phyloP scores from a whole-genome alignment of 2,888 invertebrate genomes.

The Leptodirus hochenwartii region DNA sequence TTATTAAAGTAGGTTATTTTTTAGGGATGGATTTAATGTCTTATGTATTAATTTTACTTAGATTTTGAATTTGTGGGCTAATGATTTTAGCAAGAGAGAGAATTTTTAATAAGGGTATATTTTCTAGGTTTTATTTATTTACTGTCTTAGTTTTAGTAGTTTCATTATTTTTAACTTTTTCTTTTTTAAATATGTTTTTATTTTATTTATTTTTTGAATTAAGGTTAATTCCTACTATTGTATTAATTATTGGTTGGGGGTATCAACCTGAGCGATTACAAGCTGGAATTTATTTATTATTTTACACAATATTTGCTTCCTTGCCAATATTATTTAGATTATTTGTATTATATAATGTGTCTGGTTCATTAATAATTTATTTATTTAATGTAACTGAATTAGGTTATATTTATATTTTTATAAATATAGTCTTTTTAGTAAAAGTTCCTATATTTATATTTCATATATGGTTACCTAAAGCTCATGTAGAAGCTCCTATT shows the following conservation, averaged over 20 bases:
- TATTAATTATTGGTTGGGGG: slow-evolving; percentile 49
- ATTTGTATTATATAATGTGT: no score
- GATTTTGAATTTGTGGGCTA: slow-evolving; percentile 38
- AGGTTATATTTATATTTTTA: slow-evolving; percentile 26
- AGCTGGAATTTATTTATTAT: slow-evolving; percentile 45
- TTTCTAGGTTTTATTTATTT: slow-evolving; percentile 32
- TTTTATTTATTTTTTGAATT: slow-evolving; percentile 57
- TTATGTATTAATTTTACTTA: slow-evolving; percentile 36
- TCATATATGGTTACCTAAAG: slow-evolving; percentile 54
- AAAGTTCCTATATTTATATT: slow-evolving; percentile 52
- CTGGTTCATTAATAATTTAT: no score
- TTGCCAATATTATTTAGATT: slow-evolving; percentile 40
- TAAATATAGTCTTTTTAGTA: slow-evolving; percentile 46
- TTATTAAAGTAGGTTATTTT: no score
- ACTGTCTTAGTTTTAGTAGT: slow-evolving; percentile 33
- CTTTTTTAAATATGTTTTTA: slow-evolving; percentile 35
- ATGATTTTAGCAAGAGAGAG: slow-evolving; percentile 37
- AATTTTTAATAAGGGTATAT: slow-evolving; percentile 30
- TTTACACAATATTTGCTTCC: slow-evolving; percentile 52
- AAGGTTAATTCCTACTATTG: slow-evolving; percentile 45
- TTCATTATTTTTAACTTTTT: slow-evolving; percentile 38
- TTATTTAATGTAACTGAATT: no score
- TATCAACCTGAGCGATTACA: slow-evolving; percentile 50
- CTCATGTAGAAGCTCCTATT: slow-evolving; percentile 59
- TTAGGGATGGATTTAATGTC: slow-evolving; percentile 34